Evolutionary conservation across 2,888 invertebrate genomes (phyloP).

Genomic region (Melieria picta): DNA sequence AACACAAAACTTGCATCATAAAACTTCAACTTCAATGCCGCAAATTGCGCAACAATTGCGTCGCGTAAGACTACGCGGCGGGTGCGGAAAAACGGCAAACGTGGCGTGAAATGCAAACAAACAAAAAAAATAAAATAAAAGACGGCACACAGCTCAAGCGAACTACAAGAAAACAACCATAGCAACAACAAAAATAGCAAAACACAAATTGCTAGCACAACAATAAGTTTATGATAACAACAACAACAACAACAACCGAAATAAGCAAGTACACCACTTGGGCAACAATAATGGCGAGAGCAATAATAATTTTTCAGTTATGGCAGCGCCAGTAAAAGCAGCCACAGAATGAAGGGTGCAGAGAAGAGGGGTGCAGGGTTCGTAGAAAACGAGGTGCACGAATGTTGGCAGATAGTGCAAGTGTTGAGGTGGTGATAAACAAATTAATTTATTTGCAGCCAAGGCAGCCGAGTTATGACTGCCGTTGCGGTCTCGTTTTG

Average conservation of each 20-base stretch:
- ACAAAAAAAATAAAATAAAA: neutral
- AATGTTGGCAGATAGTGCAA: neutral
- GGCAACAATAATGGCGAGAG: conserved; percentile 22
- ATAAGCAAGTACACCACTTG: conserved; percentile 11
- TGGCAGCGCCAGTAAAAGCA: conserved; percentile 1
- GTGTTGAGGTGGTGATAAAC: conserved; percentile 29
- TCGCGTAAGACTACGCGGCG: neutral
- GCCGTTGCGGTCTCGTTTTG: no score
- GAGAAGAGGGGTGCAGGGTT: no score
- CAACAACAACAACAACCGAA: conserved; percentile 19
- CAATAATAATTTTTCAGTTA: conserved; percentile 25
- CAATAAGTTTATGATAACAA: conserved; percentile 16
- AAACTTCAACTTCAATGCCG: neutral
- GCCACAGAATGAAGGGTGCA: no score
- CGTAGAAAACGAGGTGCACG: no score
- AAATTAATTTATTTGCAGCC: conserved; percentile 29
- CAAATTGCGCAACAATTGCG: neutral
- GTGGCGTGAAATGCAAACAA: no score
- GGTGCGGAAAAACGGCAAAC: neutral
- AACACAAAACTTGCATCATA: neutral
- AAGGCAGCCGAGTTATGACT: no score
- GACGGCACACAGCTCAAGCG: neutral
- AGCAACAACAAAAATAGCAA: no score
- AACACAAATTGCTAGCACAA: conserved; percentile 24
- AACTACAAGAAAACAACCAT: no score